Evolutionary conservation across 2,113 vertebrate genomes (phyloP).

Genomic region (Eubucco bourcierii): DNA sequence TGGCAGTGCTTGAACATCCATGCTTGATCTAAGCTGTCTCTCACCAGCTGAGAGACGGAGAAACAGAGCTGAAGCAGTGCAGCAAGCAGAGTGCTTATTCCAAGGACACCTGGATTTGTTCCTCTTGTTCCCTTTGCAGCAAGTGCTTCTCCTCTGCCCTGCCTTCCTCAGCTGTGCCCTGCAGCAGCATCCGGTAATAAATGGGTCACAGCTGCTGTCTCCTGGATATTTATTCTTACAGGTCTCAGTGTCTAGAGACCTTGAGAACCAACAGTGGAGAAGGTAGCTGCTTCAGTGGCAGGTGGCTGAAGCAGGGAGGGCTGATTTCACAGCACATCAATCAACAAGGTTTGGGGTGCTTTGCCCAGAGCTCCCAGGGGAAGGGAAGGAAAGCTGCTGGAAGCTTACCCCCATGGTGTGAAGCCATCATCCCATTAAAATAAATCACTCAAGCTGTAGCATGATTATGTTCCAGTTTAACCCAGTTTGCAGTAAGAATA

Average conservation of each 20-base stretch:
- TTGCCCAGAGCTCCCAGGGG: neutral
- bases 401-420: neutral
- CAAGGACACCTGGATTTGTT: slow-evolving; percentile 44
- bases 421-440: neutral
- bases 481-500: neutral
- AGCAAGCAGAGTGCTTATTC: neutral
- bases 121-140: neutral
- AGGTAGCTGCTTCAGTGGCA: neutral
- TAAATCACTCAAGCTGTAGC: neutral
- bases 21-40: neutral
- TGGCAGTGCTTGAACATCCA: neutral
- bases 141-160: slow-evolving; percentile 26
- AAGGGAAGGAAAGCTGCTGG: neutral
- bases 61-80: neutral
- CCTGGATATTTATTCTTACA: slow-evolving; percentile 58
- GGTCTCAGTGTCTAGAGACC: slow-evolving; percentile 38
- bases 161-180: slow-evolving; percentile 48
- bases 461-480: neutral
- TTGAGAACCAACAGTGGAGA: slow-evolving; percentile 8
- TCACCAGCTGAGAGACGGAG: neutral
- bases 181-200: slow-evolving; percentile 62
- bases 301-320: neutral
- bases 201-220: slow-evolving; percentile 63
- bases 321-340: neutral
- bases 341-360: neutral